Conservation (phyloP, 2,113 vertebrate genomes). For the Zosterops borbonicus region DNA sequence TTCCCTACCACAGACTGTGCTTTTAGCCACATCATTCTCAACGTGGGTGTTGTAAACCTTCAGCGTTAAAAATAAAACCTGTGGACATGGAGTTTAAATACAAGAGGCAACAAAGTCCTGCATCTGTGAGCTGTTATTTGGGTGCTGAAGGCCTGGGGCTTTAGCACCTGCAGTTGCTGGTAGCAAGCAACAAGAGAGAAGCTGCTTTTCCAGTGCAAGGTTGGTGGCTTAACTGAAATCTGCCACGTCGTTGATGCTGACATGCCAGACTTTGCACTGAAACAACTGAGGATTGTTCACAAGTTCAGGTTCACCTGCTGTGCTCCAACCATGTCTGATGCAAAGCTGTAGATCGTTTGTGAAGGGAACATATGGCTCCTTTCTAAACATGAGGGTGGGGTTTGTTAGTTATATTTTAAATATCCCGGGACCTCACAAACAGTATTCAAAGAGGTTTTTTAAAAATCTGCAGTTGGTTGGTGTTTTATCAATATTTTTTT, state of each 20-base stretch:
- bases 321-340: neutral
- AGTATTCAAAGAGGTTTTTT: neutral
- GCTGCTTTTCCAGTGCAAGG: neutral
- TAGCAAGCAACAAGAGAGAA: neutral
- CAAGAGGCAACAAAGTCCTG: neutral
- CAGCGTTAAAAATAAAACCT: neutral
- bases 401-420: neutral
- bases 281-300: conserved; percentile 34
- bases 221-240: neutral
- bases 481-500: neutral
- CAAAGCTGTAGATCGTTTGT: neutral
- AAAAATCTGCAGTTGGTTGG: neutral
- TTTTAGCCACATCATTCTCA: neutral
- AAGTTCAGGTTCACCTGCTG: conserved; percentile 36
- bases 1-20: neutral
- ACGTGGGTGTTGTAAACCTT: neutral
- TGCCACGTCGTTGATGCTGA: neutral
- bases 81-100: neutral
- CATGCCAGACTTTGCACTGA: conserved; percentile 9
- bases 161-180: neutral
- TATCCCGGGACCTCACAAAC: neutral
- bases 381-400: neutral
- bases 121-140: neutral
- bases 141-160: neutral
- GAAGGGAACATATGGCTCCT: conserved; percentile 2